Evolutionary conservation across 2,113 vertebrate genomes (phyloP).

Genomic region (Leucoraja erinaceus): DNA sequence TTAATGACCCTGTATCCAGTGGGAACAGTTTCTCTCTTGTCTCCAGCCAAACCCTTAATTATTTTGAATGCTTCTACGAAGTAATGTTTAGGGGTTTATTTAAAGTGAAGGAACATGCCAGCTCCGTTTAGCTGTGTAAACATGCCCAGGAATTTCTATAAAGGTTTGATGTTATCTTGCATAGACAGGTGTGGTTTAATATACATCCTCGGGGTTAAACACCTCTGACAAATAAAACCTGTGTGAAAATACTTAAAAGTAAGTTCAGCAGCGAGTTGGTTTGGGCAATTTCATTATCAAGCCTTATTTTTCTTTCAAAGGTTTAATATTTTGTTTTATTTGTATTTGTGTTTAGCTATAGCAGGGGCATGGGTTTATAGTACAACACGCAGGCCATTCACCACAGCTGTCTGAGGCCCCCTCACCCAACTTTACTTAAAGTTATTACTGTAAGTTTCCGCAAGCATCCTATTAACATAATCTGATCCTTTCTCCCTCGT

Average conservation of each 20-base stretch:
- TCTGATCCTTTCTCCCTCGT: background rate
- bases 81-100: background rate
- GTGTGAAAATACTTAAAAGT: background rate
- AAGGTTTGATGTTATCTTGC: background rate
- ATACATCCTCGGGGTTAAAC: background rate
- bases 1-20: background rate
- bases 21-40: background rate
- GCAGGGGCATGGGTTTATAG: background rate
- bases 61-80: background rate
- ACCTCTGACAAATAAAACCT: background rate
- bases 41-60: background rate
- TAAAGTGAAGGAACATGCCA: background rate
- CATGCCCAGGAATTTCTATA: background rate
- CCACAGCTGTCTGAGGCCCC: background rate
- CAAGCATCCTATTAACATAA: too few species aligned
- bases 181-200: slow-evolving; percentile 28
- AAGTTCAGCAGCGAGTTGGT: background rate
- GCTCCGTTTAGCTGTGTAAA: background rate
- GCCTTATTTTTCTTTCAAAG: background rate
- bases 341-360: background rate
- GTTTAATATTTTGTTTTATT: background rate
- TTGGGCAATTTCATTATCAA: background rate
- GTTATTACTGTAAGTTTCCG: background rate
- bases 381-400: background rate
- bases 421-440: background rate